Base-by-base conservation (phyloP, 2,113 vertebrate species). In the Sminthopsis crassicaudata region DNA sequence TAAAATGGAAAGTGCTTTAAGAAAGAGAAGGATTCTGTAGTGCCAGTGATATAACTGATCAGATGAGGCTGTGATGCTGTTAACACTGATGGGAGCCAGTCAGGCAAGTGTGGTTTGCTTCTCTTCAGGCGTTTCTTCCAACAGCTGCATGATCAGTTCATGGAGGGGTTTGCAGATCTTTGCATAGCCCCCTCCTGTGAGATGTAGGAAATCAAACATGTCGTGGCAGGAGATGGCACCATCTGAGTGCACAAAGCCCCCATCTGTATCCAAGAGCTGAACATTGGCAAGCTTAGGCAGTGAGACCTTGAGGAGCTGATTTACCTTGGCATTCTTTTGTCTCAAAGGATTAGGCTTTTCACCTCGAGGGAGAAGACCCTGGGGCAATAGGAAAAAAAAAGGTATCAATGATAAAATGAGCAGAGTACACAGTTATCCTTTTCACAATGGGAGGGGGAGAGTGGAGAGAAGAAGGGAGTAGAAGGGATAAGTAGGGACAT, bases 141-240 rank as follows among this genome's bases (percentile, higher is more conserved):
- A 98, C 93, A 99, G 99, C 98, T 99, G 99, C 97, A 99, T 99
- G 98, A 99, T 99, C 98, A 99, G 99, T 99, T 99, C 99, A 11
- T 99, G 99, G 97, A 99, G 99, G 95, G 99, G 99, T 94, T 99
- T 99, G 97, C 99, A 99, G 92, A 99, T 96, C 95, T 98, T 98
- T 55, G 99, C 98, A 92, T 99, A 99, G 89, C 99, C 99, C 19
- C 99, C 96, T 30, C 99, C 98, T 0, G 99, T 99, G 98, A 99
- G 99, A 98, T 99, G 99, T 97, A 99, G 99, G 98, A 99, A 99
- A 98, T 99, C 99, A 84, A 99, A 99, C 99, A 99, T 99, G 98
- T 99, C 99, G 96, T 99, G 99, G 96, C 98, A 98, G 89, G 99
- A 99, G 98, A 99, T 99, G 98, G 99, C 98, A 97, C 99, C 99